These are phyloP conservation scores for Salarias fasciatus DNA, from an alignment of 2,797 vertebrate genomes.

Conservation along the genomic window DNA sequence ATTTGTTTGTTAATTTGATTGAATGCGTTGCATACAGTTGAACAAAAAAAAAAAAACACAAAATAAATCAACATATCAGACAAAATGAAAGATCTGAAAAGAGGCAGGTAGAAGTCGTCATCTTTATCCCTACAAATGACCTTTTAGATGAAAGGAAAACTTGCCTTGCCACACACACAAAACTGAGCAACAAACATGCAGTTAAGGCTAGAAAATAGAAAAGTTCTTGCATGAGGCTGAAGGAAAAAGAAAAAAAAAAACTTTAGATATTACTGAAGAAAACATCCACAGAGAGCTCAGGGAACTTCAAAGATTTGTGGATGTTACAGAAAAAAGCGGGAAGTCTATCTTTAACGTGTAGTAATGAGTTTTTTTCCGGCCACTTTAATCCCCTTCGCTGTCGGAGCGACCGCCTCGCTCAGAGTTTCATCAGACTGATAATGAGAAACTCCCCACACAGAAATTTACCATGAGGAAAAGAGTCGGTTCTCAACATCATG, in stretches of 20 bases:
- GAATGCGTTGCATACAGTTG: too few species aligned
- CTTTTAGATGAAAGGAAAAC: neutral
- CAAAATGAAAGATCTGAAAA: too few species aligned
- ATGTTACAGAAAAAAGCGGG: neutral
- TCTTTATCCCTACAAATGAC: too few species aligned
- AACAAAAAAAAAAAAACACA: too few species aligned
- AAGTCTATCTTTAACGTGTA: neutral
- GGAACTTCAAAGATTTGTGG: neutral
- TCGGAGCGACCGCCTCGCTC: constrained; percentile 12
- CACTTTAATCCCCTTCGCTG: neutral
- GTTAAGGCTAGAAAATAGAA: neutral
- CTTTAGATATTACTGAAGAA: constrained; percentile 4
- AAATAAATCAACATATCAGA: too few species aligned
- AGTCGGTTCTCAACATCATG: constrained; percentile 21
- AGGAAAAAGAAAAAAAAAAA: neutral
- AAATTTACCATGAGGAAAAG: constrained; percentile 10
- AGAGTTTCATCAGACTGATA: constrained; percentile 19
- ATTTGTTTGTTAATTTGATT: too few species aligned
- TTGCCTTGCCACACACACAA: neutral
- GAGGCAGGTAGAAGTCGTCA: too few species aligned
- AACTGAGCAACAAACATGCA: neutral
- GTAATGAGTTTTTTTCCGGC: neutral
- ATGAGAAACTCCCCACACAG: constrained; percentile 18
- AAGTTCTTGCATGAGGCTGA: constrained; percentile 38
- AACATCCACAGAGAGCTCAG: constrained; percentile 3